Percentiles rank a stretch among this genome's conserved stretches.
phyloP scores from a whole-genome alignment of 23 tunicate species.

The Ciona savignyi region DNA sequence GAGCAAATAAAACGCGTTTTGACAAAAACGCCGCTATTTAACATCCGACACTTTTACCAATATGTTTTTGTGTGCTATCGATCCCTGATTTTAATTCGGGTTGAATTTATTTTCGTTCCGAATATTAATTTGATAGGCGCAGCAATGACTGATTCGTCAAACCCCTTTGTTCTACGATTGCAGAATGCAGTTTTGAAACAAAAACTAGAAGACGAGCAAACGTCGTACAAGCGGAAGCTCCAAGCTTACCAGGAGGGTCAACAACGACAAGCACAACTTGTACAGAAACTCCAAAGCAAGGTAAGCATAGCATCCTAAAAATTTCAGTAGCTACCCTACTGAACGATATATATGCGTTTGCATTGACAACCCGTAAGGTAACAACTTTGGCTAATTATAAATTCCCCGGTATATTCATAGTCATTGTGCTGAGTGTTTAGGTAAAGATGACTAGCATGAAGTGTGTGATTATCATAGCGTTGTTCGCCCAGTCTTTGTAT shows the following conservation, averaged over 20 bases:
- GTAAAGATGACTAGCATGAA: background rate
- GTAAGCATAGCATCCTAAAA: constrained; percentile 38
- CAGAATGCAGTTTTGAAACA: constrained; percentile 84
- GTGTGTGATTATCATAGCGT: background rate
- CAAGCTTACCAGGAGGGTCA: constrained; percentile 99
- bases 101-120: too few species aligned
- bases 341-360: too few species aligned
- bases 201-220: constrained; percentile 96
- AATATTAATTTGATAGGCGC: too few species aligned
- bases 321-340: too few species aligned
- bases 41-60: background rate
- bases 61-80: background rate
- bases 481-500: background rate
- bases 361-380: too few species aligned
- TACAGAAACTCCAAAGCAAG: constrained; percentile 97
- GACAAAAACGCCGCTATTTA: background rate
- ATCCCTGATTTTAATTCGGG: too few species aligned
- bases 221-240: constrained; percentile 85
- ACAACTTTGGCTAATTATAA: too few species aligned
- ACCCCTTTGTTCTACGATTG: background rate
- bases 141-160: background rate
- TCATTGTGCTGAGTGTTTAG: background rate
- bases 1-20: background rate
- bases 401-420: too few species aligned
- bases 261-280: constrained; percentile 94